A percentile compares a stretch with the other conserved stretches of the same genome.
Evolutionary conservation across 2,888 invertebrate species (phyloP).

Genomic region (Metopia argyrocephala): DNA sequence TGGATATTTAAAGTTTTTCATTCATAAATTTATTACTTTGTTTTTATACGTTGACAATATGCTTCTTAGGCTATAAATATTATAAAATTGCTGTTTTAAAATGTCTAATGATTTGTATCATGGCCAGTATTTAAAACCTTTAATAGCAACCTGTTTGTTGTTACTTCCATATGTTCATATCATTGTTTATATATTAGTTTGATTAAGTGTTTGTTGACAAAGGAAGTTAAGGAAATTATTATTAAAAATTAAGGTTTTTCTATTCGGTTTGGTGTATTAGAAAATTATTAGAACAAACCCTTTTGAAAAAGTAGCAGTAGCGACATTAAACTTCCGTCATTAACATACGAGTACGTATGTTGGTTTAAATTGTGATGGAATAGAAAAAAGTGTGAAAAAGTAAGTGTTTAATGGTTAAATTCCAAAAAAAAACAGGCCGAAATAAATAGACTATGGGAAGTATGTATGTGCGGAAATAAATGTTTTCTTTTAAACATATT

Average conservation of each 20-base stretch:
- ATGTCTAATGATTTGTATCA: slow-evolving; percentile 45
- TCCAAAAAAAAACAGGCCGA: too few species aligned
- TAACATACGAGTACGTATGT: too few species aligned
- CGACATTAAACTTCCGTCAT: slow-evolving; percentile 54
- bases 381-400: too few species aligned
- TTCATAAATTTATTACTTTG: slow-evolving; percentile 53
- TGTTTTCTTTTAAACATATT: background rate
- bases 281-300: too few species aligned
- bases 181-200: background rate
- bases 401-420: too few species aligned
- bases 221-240: slow-evolving; percentile 57
- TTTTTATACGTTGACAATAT: slow-evolving; percentile 41
- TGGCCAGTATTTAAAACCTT: too few species aligned
- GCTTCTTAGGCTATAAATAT: slow-evolving; percentile 44
- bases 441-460: too few species aligned
- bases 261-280: too few species aligned
- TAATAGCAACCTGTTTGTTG: slow-evolving; percentile 37
- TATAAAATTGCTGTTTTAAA: background rate
- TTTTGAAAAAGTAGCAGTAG: too few species aligned
- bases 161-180: slow-evolving; percentile 35
- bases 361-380: too few species aligned
- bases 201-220: slow-evolving; percentile 3
- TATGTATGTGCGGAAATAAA: too few species aligned
- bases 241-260: slow-evolving; percentile 38
- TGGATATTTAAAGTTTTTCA: slow-evolving; percentile 51